Evolutionary conservation across 2,888 invertebrate species (phyloP).

Genomic region (Andricus curvator): DNA sequence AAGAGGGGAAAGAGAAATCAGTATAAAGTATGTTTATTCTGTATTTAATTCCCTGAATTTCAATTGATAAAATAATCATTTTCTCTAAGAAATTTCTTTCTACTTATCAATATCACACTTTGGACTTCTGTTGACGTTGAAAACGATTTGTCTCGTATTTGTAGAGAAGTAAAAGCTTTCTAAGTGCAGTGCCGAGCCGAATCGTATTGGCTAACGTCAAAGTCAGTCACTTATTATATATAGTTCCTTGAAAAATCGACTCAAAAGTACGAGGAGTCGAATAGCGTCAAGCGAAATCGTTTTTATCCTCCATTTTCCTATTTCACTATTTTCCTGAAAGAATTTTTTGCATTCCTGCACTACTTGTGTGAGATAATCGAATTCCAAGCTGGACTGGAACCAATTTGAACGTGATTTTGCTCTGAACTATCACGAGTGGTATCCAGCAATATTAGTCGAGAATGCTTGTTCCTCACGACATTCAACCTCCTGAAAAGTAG

Average conservation of each 20-base stretch:
- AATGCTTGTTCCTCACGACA: not conserved
- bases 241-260: not conserved
- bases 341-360: slow-evolving; percentile 39
- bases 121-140: not conserved
- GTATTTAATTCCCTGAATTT: too few relatives aligned
- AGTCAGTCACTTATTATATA: not conserved
- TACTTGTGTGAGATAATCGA: slow-evolving; percentile 56
- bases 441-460: slow-evolving; percentile 18
- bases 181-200: not conserved
- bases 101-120: not conserved
- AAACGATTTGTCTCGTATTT: not conserved
- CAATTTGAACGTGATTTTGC: slow-evolving; percentile 58
- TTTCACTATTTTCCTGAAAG: slow-evolving; percentile 33
- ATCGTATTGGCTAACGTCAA: not conserved
- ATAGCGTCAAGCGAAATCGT: not conserved
- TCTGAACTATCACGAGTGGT: slow-evolving; percentile 38
- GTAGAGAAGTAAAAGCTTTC: not conserved
- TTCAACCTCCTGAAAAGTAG: not conserved
- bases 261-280: not conserved
- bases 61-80: not conserved
- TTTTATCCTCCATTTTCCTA: slow-evolving; percentile 26
- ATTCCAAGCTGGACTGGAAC: slow-evolving; percentile 58
- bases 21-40: too few relatives aligned
- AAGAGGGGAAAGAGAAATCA: too few relatives aligned
- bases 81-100: not conserved